Evolutionary conservation across 2,113 vertebrate genomes (phyloP), one percentile per base, ranked within the genome.

Genomic region (Calyptommatus sinebrachiatus): DNA sequence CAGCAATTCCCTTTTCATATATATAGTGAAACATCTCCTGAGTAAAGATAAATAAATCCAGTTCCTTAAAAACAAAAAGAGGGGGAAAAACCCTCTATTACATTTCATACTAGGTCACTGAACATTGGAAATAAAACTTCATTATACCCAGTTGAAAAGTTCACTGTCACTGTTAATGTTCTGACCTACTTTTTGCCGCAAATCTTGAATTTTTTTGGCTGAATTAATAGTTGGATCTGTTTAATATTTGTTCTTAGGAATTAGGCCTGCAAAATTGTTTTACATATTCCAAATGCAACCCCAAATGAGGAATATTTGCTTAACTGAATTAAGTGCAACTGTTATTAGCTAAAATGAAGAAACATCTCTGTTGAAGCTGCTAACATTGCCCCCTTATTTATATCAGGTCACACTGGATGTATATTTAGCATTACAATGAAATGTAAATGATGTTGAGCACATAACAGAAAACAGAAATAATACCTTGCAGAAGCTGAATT

Each of bases 71-170:
- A 18, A 14, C 14, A 57, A 57, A 57, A 57, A 1, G 1, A 12
- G 18, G 18, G 3, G 4, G 18, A 18, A 57, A 41, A 41, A 41
- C 35, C 83, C 88, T 84, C 84, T 86, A 75, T 90, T 91, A 84
- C 83, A 91, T 90, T 92, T 91, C 84, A 90, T 84, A 83, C 83
- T 84, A 91, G 92, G 92, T 95, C 92, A 94, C 87, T 91, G 90
- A 92, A 79, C 87, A 92, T 81, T 89, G 85, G 84, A 93, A 92
- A 91, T 89, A 93, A 93, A 93, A 89, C 85, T 90, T 94, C 92
- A 95, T 94, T 95, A 94, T 89, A 93, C 89, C 91, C 89, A 91
- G 91, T 90, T 93, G 92, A 92, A 95, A 92, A 94, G 91, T 93
- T 93, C 88, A 93, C 53, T 90, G 88, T 91, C 88, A 84, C 85